A percentile compares a stretch with the other conserved stretches of the same genome.
Evolutionary conservation across 1,140 invertebrate genomes (phyloP).

Genomic region (Micrasema longulum): DNA sequence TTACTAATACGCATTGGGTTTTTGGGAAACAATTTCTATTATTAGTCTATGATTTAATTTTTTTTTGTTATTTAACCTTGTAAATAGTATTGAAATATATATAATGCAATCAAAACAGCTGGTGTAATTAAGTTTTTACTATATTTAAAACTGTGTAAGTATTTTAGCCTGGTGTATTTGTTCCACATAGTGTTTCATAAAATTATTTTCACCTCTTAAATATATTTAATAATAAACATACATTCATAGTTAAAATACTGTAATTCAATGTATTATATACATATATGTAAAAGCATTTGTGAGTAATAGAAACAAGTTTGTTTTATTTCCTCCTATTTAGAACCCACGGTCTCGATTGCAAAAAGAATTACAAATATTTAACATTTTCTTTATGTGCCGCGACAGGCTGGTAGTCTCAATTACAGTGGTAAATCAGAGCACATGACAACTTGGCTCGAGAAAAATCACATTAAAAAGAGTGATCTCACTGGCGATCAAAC

Average conservation of each 20-base stretch:
- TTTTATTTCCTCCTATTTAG: conserved; percentile 30
- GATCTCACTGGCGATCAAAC: no score
- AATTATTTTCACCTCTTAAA: conserved; percentile 20
- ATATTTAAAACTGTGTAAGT: conserved; percentile 16
- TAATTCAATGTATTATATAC: conserved; percentile 29
- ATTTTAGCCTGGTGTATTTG: conserved; percentile 33
- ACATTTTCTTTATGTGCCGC: no score
- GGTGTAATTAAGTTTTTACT: conserved; percentile 23
- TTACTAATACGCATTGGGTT: conserved; percentile 29
- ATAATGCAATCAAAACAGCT: conserved; percentile 17
- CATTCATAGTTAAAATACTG: conserved; percentile 20
- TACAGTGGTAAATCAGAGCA: no score
- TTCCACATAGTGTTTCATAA: conserved; percentile 27
- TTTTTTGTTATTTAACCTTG: neutral
- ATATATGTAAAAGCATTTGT: conserved; percentile 22
- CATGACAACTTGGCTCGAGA: no score
- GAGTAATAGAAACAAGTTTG: conserved; percentile 26
- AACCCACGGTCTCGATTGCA: no score
- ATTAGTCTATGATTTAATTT: conserved; percentile 17
- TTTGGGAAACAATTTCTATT: conserved; percentile 31
- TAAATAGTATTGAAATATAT: conserved; percentile 24
- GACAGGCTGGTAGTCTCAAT: no score
- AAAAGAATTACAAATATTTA: no score
- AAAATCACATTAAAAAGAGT: no score
- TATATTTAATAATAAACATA: conserved; percentile 19